These are phyloP conservation scores for Caranx melampygus DNA, from an alignment of 2,113 vertebrate species.

Conservation along the genomic window DNA sequence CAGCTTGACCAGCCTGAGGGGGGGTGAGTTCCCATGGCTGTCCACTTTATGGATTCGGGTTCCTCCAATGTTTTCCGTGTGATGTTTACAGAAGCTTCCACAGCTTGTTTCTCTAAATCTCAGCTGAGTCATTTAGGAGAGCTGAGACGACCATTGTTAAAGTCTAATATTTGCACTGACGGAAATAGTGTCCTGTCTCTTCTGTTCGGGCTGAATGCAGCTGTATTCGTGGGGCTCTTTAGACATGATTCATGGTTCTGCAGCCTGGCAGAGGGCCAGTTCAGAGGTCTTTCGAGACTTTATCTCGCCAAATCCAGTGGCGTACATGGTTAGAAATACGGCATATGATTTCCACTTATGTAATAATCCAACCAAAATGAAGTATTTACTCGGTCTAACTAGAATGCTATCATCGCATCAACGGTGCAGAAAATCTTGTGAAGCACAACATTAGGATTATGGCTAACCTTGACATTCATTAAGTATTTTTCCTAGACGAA, in stretches of 20 bases:
- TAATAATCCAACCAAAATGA: conserved; percentile 36
- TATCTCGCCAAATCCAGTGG: conserved; percentile 19
- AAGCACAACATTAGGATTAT: conserved; percentile 27
- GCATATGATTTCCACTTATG: conserved; percentile 17
- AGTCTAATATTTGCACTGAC: conserved; percentile 41
- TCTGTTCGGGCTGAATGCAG: conserved; percentile 8
- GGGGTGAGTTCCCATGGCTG: conserved; percentile 29
- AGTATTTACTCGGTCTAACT: conserved; percentile 11
- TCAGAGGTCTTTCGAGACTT: conserved; percentile 27
- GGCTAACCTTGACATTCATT: conserved; percentile 44
- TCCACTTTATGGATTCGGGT: conserved; percentile 29
- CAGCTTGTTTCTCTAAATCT: conserved; percentile 22
- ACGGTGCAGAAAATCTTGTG: conserved; percentile 27
- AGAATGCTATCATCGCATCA: not conserved
- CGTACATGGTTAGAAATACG: not conserved
- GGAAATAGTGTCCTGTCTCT: conserved; percentile 2
- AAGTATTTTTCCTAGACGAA: conserved; percentile 67
- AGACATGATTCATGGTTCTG: conserved; percentile 16
- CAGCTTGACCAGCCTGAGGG: conserved; percentile 13
- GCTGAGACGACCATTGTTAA: conserved; percentile 38
- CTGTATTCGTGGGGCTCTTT: conserved; percentile 27
- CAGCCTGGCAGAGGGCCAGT: conserved; percentile 33
- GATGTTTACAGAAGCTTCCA: conserved; percentile 53
- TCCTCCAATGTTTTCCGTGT: conserved; percentile 41
- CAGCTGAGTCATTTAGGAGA: conserved; percentile 43